phyloP scores from a whole-genome alignment of 2,888 invertebrate species.

The Cosmia trapezina region DNA sequence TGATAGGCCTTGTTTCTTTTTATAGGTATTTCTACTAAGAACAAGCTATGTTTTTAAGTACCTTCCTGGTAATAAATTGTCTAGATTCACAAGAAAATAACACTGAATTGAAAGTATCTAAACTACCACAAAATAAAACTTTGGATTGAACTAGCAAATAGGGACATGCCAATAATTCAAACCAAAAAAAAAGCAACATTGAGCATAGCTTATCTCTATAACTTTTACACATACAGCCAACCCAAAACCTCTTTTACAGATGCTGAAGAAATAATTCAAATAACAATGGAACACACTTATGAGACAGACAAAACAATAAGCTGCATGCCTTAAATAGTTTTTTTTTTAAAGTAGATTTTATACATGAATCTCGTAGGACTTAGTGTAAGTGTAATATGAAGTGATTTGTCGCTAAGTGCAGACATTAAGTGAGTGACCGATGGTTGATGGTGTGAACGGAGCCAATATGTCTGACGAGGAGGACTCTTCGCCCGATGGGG shows the following conservation, averaged over 20 bases:
- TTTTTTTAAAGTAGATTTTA: conserved; percentile 69
- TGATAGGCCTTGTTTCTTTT: conserved; percentile 18
- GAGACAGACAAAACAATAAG: conserved; percentile 62
- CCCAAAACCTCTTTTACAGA: conserved; percentile 57
- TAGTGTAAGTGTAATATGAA: conserved; percentile 76
- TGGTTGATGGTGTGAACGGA: conserved; percentile 69
- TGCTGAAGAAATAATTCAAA: conserved; percentile 43
- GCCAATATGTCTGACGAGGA: conserved; percentile 88
- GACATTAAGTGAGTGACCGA: conserved; percentile 63
- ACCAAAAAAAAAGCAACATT: neutral
- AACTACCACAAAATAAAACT: neutral
- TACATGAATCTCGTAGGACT: conserved; percentile 75
- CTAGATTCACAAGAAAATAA: neutral
- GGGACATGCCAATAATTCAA: neutral
- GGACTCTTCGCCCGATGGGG: conserved; percentile 86
- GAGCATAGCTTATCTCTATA: neutral
- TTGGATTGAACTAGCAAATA: neutral
- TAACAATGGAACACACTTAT: conserved; percentile 60
- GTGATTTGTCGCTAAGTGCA: conserved; percentile 63
- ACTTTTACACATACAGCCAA: conserved; percentile 34
- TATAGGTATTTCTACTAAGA: neutral
- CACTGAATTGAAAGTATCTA: neutral
- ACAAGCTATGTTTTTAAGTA: neutral
- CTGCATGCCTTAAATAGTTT: conserved; percentile 75
- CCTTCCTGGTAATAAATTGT: neutral